Conservation (phyloP, 1,140 invertebrate species). For the Trichoplusia ni region DNA sequence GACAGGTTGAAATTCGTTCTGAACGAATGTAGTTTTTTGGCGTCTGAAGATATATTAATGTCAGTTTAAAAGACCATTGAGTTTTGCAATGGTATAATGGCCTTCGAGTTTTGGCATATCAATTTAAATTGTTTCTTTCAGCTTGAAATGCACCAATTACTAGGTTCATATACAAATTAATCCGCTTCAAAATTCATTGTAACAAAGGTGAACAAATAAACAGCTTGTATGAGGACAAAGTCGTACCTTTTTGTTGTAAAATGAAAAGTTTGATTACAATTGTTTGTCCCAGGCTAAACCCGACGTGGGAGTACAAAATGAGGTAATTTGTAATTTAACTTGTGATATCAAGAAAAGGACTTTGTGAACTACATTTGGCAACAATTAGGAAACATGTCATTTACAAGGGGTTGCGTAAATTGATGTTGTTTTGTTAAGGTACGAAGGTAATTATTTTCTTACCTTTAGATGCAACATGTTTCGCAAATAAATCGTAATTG, state of each 20-base stretch:
- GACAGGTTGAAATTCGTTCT: constrained; percentile 7
- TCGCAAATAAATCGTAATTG: too few relatives aligned
- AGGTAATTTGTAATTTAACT: constrained; percentile 20
- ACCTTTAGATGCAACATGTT: too few relatives aligned
- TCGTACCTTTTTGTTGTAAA: not conserved
- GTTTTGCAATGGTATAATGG: too few relatives aligned
- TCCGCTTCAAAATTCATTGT: not conserved
- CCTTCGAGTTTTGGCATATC: too few relatives aligned
- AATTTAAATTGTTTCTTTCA: too few relatives aligned
- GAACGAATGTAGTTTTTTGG: not conserved
- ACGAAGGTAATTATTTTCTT: too few relatives aligned
- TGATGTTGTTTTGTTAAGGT: too few relatives aligned
- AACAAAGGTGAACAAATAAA: not conserved
- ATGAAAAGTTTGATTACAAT: constrained; percentile 20
- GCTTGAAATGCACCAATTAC: not conserved
- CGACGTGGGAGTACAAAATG: not conserved
- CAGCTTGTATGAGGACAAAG: not conserved
- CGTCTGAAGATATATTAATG: too few relatives aligned
- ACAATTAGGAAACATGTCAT: not conserved
- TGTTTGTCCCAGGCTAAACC: constrained; percentile 1
- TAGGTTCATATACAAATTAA: too few relatives aligned
- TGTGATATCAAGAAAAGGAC: constrained; percentile 10
- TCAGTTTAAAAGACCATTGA: too few relatives aligned
- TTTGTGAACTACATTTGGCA: not conserved
- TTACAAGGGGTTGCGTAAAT: too few relatives aligned